Evolutionary conservation across 2,797 vertebrate genomes (phyloP), one percentile per base, ranked within the genome.

Genomic region (Rhadinocentrus ornatus): DNA sequence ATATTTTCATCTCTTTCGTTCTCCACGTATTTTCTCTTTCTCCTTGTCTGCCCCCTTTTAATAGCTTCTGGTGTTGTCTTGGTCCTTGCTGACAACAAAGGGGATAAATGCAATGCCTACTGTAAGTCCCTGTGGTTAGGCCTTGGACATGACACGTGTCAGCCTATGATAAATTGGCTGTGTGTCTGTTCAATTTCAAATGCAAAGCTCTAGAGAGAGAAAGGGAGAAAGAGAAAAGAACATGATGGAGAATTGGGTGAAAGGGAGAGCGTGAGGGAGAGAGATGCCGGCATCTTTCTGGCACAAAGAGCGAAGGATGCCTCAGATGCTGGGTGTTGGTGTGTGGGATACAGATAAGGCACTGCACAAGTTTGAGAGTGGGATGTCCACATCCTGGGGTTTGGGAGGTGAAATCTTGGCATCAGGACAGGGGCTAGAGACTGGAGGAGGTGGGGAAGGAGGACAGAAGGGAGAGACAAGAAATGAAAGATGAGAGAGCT

Each of bases 141-240:
- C 95, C 94, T 95, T 93, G 95, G 97, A 97, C 96, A 97, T 98
- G 98, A 98, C 97, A 98, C 94, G 95, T 99, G 98, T 96, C 97
- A 98, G 96, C 95, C 92, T 93, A 94, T 99, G 97, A 98, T 99
- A 98, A 99, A 99, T 99, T 99, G 96, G 96, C 96, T 96, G 94
- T 91, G 94, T 96, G 96, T 98, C 96, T 98, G 95, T 97, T 98
- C 96, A 97, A 95, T 98, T 99, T 97, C 95, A 96, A 96, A 97
- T 96, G 95, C 95, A 98, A 98, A 98, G 96, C 97, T 98, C 97
- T 94, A 91, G 96, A 96, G 95, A 92, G 92, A 93, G 93, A 90
- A 73, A 69, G 83, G 69, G 84, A 66, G 82, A 75, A 92, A 93
- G 89, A 78, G 72, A 78, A 74, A 81, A 80, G 78, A 82, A 77